Conservation (phyloP, 2,888 invertebrate species). For the Pandemis heparana region DNA sequence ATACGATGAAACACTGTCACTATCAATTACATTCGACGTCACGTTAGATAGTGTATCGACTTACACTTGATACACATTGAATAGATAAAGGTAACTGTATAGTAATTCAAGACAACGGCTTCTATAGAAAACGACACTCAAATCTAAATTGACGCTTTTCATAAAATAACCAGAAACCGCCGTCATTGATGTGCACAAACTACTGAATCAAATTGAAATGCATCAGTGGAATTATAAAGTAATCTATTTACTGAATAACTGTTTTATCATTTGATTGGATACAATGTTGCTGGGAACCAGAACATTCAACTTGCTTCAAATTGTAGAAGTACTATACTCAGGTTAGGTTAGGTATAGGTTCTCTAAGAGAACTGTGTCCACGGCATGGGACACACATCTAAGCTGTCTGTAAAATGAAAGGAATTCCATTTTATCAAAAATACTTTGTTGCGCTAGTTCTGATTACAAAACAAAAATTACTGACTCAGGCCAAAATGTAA, state of each 20-base stretch:
- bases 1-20: slow-evolving; percentile 3
- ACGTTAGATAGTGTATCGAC: slow-evolving; percentile 13
- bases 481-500: neutral
- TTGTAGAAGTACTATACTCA: slow-evolving; percentile 1
- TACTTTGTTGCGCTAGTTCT: neutral
- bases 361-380: neutral
- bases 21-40: slow-evolving; percentile 11
- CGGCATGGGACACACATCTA: neutral
- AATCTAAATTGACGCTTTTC: neutral
- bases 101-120: slow-evolving; percentile 13
- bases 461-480: neutral
- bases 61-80: slow-evolving; percentile 10
- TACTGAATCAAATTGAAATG: neutral
- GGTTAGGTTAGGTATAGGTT: too few species aligned
- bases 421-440: neutral
- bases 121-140: slow-evolving; percentile 6
- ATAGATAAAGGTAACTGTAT: neutral
- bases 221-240: neutral
- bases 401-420: neutral
- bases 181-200: neutral
- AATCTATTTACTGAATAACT: neutral
- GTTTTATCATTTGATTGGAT: slow-evolving; percentile 28
- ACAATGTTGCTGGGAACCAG: slow-evolving; percentile 32
- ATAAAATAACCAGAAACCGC: neutral
- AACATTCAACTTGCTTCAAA: slow-evolving; percentile 9